A percentile compares a stretch with the other conserved stretches of the same genome.
Conservation (phyloP, 2,888 invertebrate genomes). For the Sesia apiformis region DNA sequence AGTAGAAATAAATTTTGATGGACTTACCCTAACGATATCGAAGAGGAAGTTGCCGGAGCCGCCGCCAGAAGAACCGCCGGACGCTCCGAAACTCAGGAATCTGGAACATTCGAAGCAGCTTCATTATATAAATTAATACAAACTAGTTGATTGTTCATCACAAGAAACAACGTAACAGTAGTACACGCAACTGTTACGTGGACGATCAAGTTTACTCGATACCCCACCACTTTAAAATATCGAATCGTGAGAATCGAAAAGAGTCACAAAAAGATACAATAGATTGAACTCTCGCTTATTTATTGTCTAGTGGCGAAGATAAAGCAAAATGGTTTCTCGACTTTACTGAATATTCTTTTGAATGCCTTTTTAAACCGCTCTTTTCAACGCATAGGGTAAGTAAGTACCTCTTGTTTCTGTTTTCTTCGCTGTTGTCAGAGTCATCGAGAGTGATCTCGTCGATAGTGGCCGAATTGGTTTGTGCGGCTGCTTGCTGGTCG, state of each 20-base stretch:
- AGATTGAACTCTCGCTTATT: constrained; percentile 8
- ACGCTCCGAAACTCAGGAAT: constrained; percentile 79
- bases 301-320: constrained; percentile 1
- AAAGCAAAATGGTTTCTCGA: background rate
- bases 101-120: constrained; percentile 24
- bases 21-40: constrained; percentile 90
- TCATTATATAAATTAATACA: too few relatives aligned
- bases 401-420: constrained; percentile 82
- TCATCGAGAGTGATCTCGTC: constrained; percentile 82
- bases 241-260: constrained; percentile 50
- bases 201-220: background rate
- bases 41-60: constrained; percentile 92
- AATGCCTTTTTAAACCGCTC: too few relatives aligned
- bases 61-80: constrained; percentile 71
- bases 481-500: constrained; percentile 72
- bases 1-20: background rate
- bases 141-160: too few relatives aligned
- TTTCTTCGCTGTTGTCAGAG: constrained; percentile 81
- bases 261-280: constrained; percentile 35
- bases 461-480: constrained; percentile 77
- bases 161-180: background rate
- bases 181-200: too few relatives aligned
- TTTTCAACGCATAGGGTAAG: background rate
- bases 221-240: constrained; percentile 16
- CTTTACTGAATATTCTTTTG: too few relatives aligned